Percentiles rank a stretch among this genome's conserved stretches.
These are phyloP conservation scores for Maccullochella peelii DNA, from an alignment of 2,113 vertebrate genomes.

Conservation along the genomic window DNA sequence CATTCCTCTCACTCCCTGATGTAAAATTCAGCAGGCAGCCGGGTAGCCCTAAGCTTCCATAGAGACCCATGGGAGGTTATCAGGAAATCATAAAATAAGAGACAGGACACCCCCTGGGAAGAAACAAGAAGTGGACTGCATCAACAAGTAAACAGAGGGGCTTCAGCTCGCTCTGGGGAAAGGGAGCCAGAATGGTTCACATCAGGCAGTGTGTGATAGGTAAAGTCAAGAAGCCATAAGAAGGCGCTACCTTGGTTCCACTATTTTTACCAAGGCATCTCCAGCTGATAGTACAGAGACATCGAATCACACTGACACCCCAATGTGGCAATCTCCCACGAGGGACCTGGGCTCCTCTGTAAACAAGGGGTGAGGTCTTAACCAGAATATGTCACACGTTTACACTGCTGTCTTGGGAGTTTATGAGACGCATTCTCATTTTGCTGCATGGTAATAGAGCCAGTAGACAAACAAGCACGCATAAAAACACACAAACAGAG, in stretches of 20 bases:
- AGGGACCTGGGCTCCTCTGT: slow-evolving; percentile 48
- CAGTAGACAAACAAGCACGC: slow-evolving; percentile 48
- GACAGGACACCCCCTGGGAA: slow-evolving; percentile 74
- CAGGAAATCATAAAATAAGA: slow-evolving; percentile 80
- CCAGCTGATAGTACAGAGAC: slow-evolving; percentile 18
- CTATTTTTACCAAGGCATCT: slow-evolving; percentile 41
- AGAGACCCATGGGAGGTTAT: slow-evolving; percentile 78
- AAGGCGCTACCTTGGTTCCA: slow-evolving; percentile 10
- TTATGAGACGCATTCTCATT: slow-evolving; percentile 38
- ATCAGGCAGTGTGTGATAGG: slow-evolving; percentile 46
- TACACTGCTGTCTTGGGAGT: slow-evolving; percentile 53
- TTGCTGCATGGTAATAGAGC: slow-evolving; percentile 42
- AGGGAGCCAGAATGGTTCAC: slow-evolving; percentile 40
- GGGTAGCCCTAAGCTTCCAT: slow-evolving; percentile 68
- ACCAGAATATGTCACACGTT: slow-evolving; percentile 69
- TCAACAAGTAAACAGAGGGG: slow-evolving; percentile 70
- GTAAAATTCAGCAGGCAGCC: slow-evolving; percentile 77
- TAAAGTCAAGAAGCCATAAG: slow-evolving; percentile 46
- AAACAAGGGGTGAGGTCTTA: slow-evolving; percentile 71
- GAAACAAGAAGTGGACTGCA: slow-evolving; percentile 66
- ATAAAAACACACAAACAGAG: slow-evolving; percentile 57
- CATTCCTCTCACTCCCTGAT: slow-evolving; percentile 72
- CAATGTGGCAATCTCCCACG: slow-evolving; percentile 29
- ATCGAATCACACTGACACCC: slow-evolving; percentile 39
- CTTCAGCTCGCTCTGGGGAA: slow-evolving; percentile 45